Base-by-base conservation (phyloP, 1,140 invertebrate species). In the Calephelis virginiensis region DNA sequence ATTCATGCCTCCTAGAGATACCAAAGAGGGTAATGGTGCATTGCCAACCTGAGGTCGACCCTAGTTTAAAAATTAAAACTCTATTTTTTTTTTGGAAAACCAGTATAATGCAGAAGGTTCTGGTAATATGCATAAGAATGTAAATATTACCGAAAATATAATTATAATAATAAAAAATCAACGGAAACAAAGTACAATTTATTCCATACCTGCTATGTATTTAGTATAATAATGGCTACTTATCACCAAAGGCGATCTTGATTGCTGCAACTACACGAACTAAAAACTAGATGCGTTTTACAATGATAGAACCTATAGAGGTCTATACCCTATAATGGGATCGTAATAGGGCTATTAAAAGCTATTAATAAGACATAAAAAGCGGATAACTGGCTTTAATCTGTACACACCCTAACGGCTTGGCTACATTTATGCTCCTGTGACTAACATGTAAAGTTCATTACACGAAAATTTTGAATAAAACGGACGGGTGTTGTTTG, bases 341-440 rank as follows among this genome's bases (percentile, higher is more conserved):
- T 62, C 56, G 67, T 74, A 73, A 72, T 75, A 66, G 69, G 53
- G 50, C 71, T 72, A 74, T 76, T 77, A 74, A 63, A 66, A 13
- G 70, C 70, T 76, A 75, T 75, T 75, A 73, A 73, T 76, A 76
- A 73, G 59, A 68, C 13, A 69, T 74, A 73, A 76, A 75, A 76
- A 78, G 69, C 47, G 60, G 66, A 76, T 64, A 71, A 63, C 72
- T 67, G 59, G 46, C 59, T 68, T 68, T 68, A 72, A 67, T 74
- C 65, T 75, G 68, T 61, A 68, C 76, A 50, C 48, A 66, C 53
- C 76, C 72, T 78, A 72, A 56, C 28, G 53, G 53, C 53, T 12
- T 56, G 53, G 10, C 53, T 56, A 56, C 53, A 28, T 56, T 56
- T 56, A 17, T 56, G 17, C 7, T 56, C 53, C 53, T 56, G 28